phyloP scores from a whole-genome alignment of 2,113 vertebrate genomes.

The Meleagris gallopavo region DNA sequence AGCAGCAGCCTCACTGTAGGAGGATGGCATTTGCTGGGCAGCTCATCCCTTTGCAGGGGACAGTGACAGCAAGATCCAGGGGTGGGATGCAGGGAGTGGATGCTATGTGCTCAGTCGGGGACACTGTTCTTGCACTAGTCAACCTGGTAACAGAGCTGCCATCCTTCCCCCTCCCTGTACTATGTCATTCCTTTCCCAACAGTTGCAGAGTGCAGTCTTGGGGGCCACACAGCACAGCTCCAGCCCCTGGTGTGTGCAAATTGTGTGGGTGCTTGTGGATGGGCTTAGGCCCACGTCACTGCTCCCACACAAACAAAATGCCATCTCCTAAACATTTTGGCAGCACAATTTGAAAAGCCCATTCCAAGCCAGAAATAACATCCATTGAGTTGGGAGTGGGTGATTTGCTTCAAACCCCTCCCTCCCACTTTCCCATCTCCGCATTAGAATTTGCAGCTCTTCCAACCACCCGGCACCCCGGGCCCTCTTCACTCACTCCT shows the following conservation, averaged over 20 bases:
- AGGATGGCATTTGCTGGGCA: background rate
- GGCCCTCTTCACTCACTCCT: background rate
- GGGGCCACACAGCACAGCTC: background rate
- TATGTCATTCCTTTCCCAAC: background rate
- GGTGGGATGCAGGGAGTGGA: fast-evolving
- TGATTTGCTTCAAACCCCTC: background rate
- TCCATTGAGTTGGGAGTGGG: background rate
- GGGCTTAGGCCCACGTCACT: constrained; percentile 10
- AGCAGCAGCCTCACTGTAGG: background rate
- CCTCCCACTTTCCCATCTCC: background rate
- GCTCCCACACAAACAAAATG: constrained; percentile 60
- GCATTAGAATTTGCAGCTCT: background rate
- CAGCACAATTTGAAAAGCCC: background rate
- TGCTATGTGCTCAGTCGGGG: background rate
- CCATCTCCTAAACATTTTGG: constrained; percentile 46
- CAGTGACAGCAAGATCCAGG: background rate
- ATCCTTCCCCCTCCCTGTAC: background rate
- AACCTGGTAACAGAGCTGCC: background rate
- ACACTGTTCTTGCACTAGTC: background rate
- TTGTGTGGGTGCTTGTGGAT: background rate
- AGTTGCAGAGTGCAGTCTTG: background rate
- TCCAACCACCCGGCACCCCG: background rate
- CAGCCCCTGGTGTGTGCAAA: background rate
- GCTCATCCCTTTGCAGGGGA: background rate
- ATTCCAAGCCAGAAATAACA: constrained; percentile 48